Base-by-base conservation (phyloP, 2,888 invertebrate species). In the Globia sparganii region DNA sequence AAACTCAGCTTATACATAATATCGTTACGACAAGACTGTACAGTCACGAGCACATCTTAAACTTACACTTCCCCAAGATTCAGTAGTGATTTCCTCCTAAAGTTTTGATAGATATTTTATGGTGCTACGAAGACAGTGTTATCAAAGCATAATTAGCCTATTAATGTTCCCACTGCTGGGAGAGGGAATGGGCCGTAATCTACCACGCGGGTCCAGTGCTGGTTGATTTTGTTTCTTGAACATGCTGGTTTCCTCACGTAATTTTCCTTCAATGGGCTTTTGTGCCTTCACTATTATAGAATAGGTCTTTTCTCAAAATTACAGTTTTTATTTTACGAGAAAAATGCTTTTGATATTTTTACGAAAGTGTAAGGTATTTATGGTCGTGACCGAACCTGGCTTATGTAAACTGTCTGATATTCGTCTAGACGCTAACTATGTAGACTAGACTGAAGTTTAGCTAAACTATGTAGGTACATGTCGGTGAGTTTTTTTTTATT, bases 391-490 rank as follows among this genome's bases (percentile, higher is more conserved):
- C 53, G 53, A 53, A n/a, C 34, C 34, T 53, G 13, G 3, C 6
- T n/a, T 81, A 83, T 80, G 85, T 75, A 87, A 90, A 90, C 90
- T 87, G 90, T 91, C 90, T 92, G 89, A 85, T 87, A 85, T 87
- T 82, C 77, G 92, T 92, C 92, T 92, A 92, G 92, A 92, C 92
- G 72, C 37, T 69, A 77, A 64, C 62, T 68, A 70, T 70, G 71
- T 77, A 80, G 59, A 76, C 72, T 66, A 69, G 72, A 76, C 64
- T n/a, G 53, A 5, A 66, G 78, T 25, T 78, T 40, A 68, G 13
- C 34, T 75, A 4, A 72, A 69, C 64, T 59, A 4, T 46, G 25
- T 43, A 34, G 2, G 34, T 43, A 75, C 2, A 13, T 65, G 6
- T 25, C 18, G 37, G 15, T 21, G 9, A 28, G 8, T 58, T 65